These are phyloP conservation scores for Otus sunia DNA, from an alignment of 2,113 vertebrate genomes.

Conservation along the genomic window DNA sequence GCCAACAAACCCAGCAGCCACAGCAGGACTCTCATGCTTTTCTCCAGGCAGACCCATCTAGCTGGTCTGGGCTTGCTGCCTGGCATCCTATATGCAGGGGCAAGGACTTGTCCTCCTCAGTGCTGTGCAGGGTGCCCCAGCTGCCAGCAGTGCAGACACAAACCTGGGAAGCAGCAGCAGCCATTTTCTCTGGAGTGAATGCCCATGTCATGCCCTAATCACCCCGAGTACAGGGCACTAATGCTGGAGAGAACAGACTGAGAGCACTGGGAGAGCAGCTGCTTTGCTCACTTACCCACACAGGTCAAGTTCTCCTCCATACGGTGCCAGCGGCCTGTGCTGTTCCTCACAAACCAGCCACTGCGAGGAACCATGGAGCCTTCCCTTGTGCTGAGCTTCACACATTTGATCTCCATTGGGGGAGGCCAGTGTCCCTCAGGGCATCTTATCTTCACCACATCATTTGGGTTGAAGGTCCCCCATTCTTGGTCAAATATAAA, in stretches of 20 bases:
- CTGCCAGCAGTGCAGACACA: background rate
- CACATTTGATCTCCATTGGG: background rate
- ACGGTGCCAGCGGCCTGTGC: background rate
- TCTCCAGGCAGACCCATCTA: background rate
- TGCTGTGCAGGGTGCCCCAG: background rate
- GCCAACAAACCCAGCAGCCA: background rate
- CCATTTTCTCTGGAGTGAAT: background rate
- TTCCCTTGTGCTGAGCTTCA: background rate
- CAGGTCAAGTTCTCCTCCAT: background rate
- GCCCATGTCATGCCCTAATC: too few species aligned
- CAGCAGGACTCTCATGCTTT: background rate
- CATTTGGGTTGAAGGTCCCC: background rate
- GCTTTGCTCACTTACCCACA: background rate
- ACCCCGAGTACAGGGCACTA: accelerated
- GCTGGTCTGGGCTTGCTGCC: background rate
- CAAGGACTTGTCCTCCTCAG: background rate
- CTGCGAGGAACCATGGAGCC: background rate
- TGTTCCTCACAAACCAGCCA: background rate
- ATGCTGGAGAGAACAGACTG: accelerated
- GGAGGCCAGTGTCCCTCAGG: conserved; percentile 7
- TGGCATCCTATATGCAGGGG: accelerated
- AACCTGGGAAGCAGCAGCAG: background rate
- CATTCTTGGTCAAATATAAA: background rate
- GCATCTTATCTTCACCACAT: background rate
- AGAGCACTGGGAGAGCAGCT: background rate